These are phyloP conservation scores for Ictalurus punctatus DNA, from an alignment of 2,113 vertebrate genomes.

Conservation along the genomic window DNA sequence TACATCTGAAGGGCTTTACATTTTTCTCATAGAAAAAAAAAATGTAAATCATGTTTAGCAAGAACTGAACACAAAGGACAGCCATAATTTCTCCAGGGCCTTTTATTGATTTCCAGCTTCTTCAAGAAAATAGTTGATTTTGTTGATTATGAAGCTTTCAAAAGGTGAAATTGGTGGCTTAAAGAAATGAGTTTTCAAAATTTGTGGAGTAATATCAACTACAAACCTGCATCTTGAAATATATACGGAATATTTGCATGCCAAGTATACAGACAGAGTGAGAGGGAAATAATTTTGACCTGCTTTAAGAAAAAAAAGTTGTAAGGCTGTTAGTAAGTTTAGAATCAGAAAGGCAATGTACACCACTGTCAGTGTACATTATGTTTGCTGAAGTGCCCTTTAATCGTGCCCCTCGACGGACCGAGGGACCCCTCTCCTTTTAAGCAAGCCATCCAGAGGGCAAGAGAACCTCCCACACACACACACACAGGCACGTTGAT, in stretches of 20 bases:
- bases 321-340: background rate
- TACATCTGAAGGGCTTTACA: conserved; percentile 4
- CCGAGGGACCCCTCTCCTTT: conserved; percentile 22
- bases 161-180: background rate
- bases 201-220: background rate
- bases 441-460: conserved; percentile 39
- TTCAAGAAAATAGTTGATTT: background rate
- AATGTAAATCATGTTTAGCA: background rate
- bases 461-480: background rate
- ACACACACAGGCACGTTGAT: conserved; percentile 6
- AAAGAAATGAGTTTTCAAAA: background rate
- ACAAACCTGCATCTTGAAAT: background rate
- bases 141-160: background rate
- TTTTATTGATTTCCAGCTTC: background rate
- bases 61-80: background rate
- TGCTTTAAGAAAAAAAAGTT: background rate
- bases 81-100: background rate
- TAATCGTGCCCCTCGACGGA: conserved; percentile 38
- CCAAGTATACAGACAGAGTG: background rate
- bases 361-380: background rate
- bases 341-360: conserved; percentile 15
- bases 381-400: conserved; percentile 53
- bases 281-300: background rate
- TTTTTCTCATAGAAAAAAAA: conserved; percentile 16
- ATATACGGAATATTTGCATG: background rate